Base-by-base conservation (phyloP, 2,113 vertebrate genomes). In the Accipiter virgatus region DNA sequence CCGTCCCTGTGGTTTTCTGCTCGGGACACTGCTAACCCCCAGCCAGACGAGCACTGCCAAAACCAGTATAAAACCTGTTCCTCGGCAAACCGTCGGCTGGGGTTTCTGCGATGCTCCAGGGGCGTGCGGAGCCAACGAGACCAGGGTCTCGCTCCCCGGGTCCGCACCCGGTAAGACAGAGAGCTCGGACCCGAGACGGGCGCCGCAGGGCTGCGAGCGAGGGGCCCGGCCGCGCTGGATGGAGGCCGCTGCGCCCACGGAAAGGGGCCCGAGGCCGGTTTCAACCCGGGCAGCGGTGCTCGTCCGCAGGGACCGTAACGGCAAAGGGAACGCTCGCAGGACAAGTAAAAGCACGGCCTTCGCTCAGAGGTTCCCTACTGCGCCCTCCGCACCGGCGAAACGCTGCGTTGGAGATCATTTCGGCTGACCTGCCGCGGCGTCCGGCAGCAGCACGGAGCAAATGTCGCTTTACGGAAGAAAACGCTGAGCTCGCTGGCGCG, bases 1-100 rank as follows among this genome's bases (percentile, higher is more conserved):
- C 93, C 85, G 79, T 94, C 88, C 95, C 93, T 95, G 65, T 77
- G 62, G 72, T 92, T 98, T 97, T 97, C 86, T 96, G 86, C 88
- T 94, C 61, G 78, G 92, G 91, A 97, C 85, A 92, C 93, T 91
- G 65, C 78, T 95, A 95, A 93, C 65, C 90, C 40, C 85, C 74
- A 61, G 84, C 81, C 63, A 52, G 91, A 91, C 22, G 2, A 59
- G 59, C 10, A 29, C 53, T 93, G 94, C 81, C 95, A 92, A 97
- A 95, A 67, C 56, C 94, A 61, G 79, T 42, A 86, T 34, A 81
- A 95, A 93, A 86, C 34, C 53, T 56, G 27, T 25, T 80, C 52
- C 84, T 43, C 71, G 48, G 92, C 36, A 43, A 43, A 31, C 42
- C 8, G 32, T 21, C 10, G 4, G 66, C 6, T 90, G 65, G 45